Evolutionary conservation across 2,797 vertebrate species (phyloP).

Genomic region (Phoeniculus purpureus): DNA sequence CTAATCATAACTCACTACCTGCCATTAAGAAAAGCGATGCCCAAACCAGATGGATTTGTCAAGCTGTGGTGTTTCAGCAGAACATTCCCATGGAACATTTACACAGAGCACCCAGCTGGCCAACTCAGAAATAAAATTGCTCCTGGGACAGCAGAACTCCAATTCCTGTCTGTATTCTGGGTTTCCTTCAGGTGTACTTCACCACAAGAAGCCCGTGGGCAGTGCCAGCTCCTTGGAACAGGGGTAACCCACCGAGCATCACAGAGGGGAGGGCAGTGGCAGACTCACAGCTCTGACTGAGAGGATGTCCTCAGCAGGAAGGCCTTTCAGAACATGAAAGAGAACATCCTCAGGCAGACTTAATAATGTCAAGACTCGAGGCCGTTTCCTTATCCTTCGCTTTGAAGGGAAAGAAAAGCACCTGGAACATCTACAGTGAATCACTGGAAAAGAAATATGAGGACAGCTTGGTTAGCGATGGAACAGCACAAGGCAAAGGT

Average conservation of each 20-base stretch:
- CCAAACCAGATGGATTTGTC: not conserved
- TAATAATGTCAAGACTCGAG: constrained; percentile 83
- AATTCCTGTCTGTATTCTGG: not conserved
- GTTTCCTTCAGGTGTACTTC: not conserved
- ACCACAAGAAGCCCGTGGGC: fast-evolving
- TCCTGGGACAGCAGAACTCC: not conserved
- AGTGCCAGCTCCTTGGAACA: not conserved
- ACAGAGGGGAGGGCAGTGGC: not conserved
- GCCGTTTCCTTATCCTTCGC: constrained; percentile 86
- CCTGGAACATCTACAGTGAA: constrained; percentile 94
- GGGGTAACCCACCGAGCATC: not conserved
- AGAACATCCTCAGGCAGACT: constrained; percentile 93
- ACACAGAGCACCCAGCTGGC: not conserved
- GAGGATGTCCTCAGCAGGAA: constrained; percentile 92
- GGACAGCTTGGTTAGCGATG: not conserved
- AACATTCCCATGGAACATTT: not conserved
- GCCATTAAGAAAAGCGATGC: not conserved
- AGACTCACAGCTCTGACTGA: constrained; percentile 91
- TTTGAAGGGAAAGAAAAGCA: constrained; percentile 88
- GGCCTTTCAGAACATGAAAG: constrained; percentile 90
- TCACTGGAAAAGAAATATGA: constrained; percentile 64
- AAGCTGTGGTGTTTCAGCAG: not conserved
- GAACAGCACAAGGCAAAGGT: not conserved
- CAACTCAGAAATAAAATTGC: not conserved
- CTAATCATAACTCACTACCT: not conserved